These are phyloP conservation scores for Crossocerus cetratus DNA, from an alignment of 2,888 invertebrate genomes.

Conservation along the genomic window DNA sequence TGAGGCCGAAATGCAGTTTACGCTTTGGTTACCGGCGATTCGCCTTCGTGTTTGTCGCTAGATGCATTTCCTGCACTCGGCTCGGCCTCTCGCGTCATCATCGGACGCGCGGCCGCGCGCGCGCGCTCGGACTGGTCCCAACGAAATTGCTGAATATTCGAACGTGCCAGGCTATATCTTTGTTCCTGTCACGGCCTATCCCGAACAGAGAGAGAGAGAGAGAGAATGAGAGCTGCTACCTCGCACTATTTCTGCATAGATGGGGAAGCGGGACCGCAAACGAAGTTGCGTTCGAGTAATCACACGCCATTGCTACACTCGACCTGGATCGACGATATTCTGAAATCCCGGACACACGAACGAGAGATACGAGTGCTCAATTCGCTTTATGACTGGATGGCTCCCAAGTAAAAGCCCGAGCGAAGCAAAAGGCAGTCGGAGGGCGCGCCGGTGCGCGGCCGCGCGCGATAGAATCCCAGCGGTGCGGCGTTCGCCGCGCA, in stretches of 20 bases:
- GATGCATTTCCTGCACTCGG: slow-evolving; percentile 36
- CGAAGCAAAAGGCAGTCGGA: slow-evolving; percentile 25
- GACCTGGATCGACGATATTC: slow-evolving; percentile 32
- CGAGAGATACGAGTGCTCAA: slow-evolving; percentile 27
- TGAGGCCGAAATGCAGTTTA: slow-evolving; percentile 61
- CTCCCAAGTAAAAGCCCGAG: slow-evolving; percentile 20
- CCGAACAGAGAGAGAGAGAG: background rate
- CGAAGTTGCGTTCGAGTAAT: slow-evolving; percentile 7
- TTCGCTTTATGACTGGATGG: slow-evolving; percentile 38
- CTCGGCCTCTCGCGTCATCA: slow-evolving; percentile 18
- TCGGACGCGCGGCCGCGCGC: background rate
- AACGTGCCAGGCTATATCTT: no score
- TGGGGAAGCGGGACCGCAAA: no score
- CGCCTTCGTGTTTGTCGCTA: slow-evolving; percentile 55
- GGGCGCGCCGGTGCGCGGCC: background rate
- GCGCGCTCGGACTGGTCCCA: slow-evolving; percentile 23
- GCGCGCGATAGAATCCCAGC: slow-evolving; percentile 22
- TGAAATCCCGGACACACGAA: slow-evolving; percentile 19
- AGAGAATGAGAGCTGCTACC: no score
- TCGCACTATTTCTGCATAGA: no score
- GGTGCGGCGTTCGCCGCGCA: slow-evolving; percentile 28
- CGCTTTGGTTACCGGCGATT: slow-evolving; percentile 59
- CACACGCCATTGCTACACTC: background rate
- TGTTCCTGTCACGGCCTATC: no score
- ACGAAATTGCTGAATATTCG: slow-evolving; percentile 15